Percentiles rank a stretch among this genome's conserved stretches.
These are phyloP conservation scores for Octomys mimax DNA, from an alignment of 2,797 vertebrate genomes.

Conservation along the genomic window DNA sequence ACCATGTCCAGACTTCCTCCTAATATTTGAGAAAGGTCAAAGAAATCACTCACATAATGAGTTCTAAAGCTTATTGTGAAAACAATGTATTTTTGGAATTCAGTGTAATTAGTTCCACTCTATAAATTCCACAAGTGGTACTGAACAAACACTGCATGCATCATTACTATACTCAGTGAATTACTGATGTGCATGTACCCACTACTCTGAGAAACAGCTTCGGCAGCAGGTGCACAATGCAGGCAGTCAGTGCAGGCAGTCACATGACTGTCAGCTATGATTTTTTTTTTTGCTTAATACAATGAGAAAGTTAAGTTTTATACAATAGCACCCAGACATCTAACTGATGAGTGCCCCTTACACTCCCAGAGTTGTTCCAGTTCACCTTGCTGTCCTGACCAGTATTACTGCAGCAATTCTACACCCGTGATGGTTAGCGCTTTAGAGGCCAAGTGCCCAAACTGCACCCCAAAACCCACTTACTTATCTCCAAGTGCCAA, in stretches of 20 bases:
- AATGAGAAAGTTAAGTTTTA: slow-evolving; percentile 11
- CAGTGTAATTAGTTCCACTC: neutral
- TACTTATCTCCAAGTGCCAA: neutral
- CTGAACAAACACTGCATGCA: neutral
- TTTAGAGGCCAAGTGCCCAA: neutral
- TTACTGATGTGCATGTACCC: neutral
- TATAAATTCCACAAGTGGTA: neutral
- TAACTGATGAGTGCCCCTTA: neutral
- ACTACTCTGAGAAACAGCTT: neutral
- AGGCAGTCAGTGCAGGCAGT: too few relatives aligned
- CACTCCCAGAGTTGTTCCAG: neutral
- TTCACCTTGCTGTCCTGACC: neutral
- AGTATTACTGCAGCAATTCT: neutral
- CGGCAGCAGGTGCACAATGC: neutral
- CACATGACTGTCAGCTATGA: neutral
- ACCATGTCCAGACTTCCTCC: too few relatives aligned
- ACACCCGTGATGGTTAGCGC: too few relatives aligned
- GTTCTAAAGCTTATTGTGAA: neutral
- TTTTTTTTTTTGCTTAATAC: neutral
- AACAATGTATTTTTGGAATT: slow-evolving; percentile 23
- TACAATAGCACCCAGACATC: neutral
- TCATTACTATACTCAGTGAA: neutral
- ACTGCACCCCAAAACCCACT: neutral
- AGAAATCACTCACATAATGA: neutral
- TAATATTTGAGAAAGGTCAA: too few relatives aligned